These are phyloP conservation scores for Drosophila jambulina DNA, from an alignment of 1,140 invertebrate species.

Conservation along the genomic window DNA sequence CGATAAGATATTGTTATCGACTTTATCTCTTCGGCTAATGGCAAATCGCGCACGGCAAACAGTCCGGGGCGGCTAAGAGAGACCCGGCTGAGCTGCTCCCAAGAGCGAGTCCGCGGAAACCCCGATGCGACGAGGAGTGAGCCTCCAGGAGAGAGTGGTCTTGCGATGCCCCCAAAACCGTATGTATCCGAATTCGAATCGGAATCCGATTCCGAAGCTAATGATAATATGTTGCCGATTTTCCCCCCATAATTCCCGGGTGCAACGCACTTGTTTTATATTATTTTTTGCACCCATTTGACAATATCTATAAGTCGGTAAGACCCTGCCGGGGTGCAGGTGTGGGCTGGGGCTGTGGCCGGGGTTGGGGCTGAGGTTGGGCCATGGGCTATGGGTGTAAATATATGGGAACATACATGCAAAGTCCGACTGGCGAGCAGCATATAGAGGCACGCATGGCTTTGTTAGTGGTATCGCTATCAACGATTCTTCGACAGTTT, in stretches of 20 bases:
- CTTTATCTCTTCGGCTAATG: slow-evolving; percentile 65
- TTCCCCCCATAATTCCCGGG: slow-evolving; percentile 10
- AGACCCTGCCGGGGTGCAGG: slow-evolving; percentile 4
- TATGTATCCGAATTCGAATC: background rate
- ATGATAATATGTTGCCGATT: background rate
- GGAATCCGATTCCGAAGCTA: background rate
- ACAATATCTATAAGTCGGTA: slow-evolving; percentile 23
- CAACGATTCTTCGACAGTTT: slow-evolving; percentile 82
- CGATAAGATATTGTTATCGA: slow-evolving; percentile 79
- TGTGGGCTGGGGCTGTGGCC: background rate
- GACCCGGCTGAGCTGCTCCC: slow-evolving; percentile 9
- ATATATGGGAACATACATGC: slow-evolving; percentile 17
- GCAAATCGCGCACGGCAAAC: slow-evolving; percentile 43
- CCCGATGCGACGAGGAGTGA: background rate
- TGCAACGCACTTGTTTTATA: slow-evolving; percentile 16
- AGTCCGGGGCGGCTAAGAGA: slow-evolving; percentile 51
- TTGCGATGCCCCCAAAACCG: slow-evolving; percentile 1
- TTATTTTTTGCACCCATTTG: slow-evolving; percentile 27
- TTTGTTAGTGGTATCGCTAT: slow-evolving; percentile 70
- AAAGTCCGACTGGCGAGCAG: slow-evolving; percentile 13
- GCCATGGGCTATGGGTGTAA: background rate
- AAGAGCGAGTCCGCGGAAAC: background rate
- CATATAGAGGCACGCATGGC: slow-evolving; percentile 9
- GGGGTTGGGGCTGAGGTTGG: background rate
- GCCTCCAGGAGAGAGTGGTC: slow-evolving; percentile 7